Evolutionary conservation across 2,888 invertebrate genomes (phyloP), one percentile per base, ranked within the genome.

Genomic region (Trachelus troglodyta): DNA sequence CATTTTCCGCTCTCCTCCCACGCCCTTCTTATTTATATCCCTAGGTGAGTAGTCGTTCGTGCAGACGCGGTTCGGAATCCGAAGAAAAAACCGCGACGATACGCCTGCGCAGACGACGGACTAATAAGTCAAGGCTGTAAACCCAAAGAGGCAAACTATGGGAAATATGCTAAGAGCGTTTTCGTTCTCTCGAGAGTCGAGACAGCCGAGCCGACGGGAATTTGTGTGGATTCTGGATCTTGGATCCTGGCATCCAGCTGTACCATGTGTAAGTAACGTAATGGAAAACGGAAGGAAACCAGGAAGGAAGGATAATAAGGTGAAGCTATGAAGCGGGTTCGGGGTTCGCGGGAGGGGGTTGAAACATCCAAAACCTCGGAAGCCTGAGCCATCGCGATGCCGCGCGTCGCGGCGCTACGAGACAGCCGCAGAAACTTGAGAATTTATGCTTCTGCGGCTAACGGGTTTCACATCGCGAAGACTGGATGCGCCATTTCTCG

Each of bases 371-470:
- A 40, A 56, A 56, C 56, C 56, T 56, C 23, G 56, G 23, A 56
- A 23, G 56, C 40, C 23, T 23, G 40, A 40, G 40, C 23, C 56
- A 23, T 56, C 23, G 56, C 56, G 56, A 56, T 23, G 23, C 23
- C 6, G 56, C 23, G 56, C 56, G 56, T 56, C 56, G 23, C 23
- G 56, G 6, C 56, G 56, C 56, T 68, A 81, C 79, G 83, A 83
- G 87, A 88, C 87, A 88, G 85, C 87, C 85, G 84, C 86, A 87
- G 87, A 88, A 89, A 89, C 88, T 88, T 89, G 85, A 78, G 85
- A 85, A 89, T 89, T 89, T 89, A 89, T 87, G 83, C 69, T 79
- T 75, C 80, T 83, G 86, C 73, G 69, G 71, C 71, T 30, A 37
- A 34, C 74, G 74, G 74, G 35, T 74, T 74, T 74, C 74, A 34